Conservation (phyloP, 1,140 invertebrate genomes). For the Drosophila kepulauana region DNA sequence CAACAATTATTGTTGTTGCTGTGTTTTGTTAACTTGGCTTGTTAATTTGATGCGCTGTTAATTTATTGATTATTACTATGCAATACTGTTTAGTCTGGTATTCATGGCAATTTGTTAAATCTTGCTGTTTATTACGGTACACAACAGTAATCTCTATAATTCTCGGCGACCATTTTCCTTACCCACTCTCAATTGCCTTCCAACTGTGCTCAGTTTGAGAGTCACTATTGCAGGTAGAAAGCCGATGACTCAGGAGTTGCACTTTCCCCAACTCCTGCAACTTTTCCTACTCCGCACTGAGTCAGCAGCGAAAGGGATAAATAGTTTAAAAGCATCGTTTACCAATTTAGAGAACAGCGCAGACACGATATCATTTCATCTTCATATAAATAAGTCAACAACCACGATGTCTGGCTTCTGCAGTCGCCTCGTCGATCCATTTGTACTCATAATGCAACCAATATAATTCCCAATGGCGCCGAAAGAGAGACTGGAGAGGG, state of each 20-base stretch:
- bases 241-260: slow-evolving; percentile 2
- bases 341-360: slow-evolving; percentile 19
- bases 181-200: not conserved
- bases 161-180: not conserved
- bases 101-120: slow-evolving; percentile 35
- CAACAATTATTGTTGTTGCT: slow-evolving; percentile 23
- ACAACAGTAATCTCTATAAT: not conserved
- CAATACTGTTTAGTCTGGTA: slow-evolving; percentile 18
- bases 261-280: slow-evolving; percentile 2
- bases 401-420: slow-evolving; percentile 30
- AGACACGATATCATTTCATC: slow-evolving; percentile 25
- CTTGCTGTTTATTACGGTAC: slow-evolving; percentile 8
- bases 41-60: slow-evolving; percentile 76
- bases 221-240: not conserved
- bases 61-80: slow-evolving; percentile 60
- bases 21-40: slow-evolving; percentile 54
- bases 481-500: not conserved
- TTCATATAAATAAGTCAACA: slow-evolving; percentile 80
- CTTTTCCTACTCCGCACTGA: slow-evolving; percentile 2
- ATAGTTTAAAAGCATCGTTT: slow-evolving; percentile 22
- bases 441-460: slow-evolving; percentile 44
- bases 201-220: not conserved
- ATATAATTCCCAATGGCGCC: slow-evolving; percentile 49
- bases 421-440: slow-evolving; percentile 15
- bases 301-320: slow-evolving; percentile 21